phyloP scores from a whole-genome alignment of 2,888 invertebrate genomes.

The Cosmia trapezina region DNA sequence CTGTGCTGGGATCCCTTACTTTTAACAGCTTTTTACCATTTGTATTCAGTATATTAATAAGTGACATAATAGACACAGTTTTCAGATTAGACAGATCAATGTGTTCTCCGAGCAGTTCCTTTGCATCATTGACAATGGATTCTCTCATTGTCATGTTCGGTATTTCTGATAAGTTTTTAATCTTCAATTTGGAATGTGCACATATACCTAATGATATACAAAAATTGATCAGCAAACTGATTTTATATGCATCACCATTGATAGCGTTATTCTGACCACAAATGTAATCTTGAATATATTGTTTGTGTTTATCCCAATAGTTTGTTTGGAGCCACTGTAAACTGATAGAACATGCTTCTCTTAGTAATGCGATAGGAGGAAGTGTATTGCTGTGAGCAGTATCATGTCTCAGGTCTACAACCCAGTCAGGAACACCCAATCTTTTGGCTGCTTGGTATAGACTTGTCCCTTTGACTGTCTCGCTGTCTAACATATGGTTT shows the following conservation, averaged over 20 bases:
- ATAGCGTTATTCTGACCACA: slow-evolving; percentile 71
- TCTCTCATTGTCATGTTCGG: slow-evolving; percentile 78
- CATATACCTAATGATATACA: slow-evolving; percentile 84
- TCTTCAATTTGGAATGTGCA: slow-evolving; percentile 79
- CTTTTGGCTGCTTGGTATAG: slow-evolving; percentile 91
- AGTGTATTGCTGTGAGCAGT: slow-evolving; percentile 93
- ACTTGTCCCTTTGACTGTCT: slow-evolving; percentile 88
- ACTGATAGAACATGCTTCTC: slow-evolving; percentile 91
- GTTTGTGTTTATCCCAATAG: slow-evolving; percentile 92
- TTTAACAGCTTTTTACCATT: slow-evolving; percentile 77
- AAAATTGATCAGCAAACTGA: slow-evolving; percentile 79
- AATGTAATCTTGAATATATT: slow-evolving; percentile 85
- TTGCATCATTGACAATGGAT: slow-evolving; percentile 80
- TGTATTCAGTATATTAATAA: slow-evolving; percentile 75
- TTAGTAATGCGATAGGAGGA: slow-evolving; percentile 91
- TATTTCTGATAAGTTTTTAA: slow-evolving; percentile 82
- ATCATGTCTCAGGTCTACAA: slow-evolving; percentile 94
- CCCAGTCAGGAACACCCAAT: slow-evolving; percentile 94
- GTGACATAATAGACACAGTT: slow-evolving; percentile 74
- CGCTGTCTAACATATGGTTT: slow-evolving; percentile 91
- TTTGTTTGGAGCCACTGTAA: slow-evolving; percentile 92
- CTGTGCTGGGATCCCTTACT: slow-evolving; percentile 65
- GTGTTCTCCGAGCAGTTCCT: slow-evolving; percentile 77
- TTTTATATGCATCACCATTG: slow-evolving; percentile 74
- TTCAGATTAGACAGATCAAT: slow-evolving; percentile 79